A percentile compares a stretch with the other conserved stretches of the same genome.
phyloP scores from a whole-genome alignment of 2,888 invertebrate genomes.

The Opisthograptis luteolata region DNA sequence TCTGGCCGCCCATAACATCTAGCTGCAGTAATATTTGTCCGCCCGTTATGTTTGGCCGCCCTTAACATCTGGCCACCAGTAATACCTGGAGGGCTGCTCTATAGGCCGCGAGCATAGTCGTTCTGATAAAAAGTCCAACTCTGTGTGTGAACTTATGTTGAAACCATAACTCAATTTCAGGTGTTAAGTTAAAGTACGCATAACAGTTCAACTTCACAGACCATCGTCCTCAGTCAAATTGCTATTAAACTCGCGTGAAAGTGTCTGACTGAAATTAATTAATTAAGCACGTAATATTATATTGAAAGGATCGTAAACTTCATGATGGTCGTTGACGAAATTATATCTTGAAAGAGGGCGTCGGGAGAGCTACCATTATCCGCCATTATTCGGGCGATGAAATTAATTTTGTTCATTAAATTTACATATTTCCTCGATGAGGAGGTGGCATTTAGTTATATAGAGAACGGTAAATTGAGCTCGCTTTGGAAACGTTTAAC shows the following conservation, averaged over 20 bases:
- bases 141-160: too few species aligned
- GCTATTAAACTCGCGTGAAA: conserved; percentile 44
- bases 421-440: conserved; percentile 39
- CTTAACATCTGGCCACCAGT: too few species aligned
- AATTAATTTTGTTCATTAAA: conserved; percentile 47
- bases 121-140: too few species aligned
- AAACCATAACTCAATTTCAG: conserved; percentile 5
- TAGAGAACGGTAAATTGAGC: conserved; percentile 17
- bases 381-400: conserved; percentile 53
- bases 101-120: too few species aligned
- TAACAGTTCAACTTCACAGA: conserved; percentile 2
- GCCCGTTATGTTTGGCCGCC: too few species aligned
- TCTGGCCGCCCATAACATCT: too few species aligned
- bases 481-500: conserved; percentile 15
- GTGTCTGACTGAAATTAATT: conserved; percentile 50
- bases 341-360: conserved; percentile 55
- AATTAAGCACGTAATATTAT: conserved; percentile 48
- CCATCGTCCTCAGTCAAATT: conserved; percentile 22
- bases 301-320: conserved; percentile 58
- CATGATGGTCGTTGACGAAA: conserved; percentile 55
- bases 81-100: too few species aligned
- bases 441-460: conserved; percentile 18
- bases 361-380: conserved; percentile 48
- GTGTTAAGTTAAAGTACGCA: conserved; percentile 17
- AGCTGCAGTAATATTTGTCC: too few species aligned